Evolutionary conservation across 2,888 invertebrate species (phyloP).

Genomic region (Oscheius sp.): DNA sequence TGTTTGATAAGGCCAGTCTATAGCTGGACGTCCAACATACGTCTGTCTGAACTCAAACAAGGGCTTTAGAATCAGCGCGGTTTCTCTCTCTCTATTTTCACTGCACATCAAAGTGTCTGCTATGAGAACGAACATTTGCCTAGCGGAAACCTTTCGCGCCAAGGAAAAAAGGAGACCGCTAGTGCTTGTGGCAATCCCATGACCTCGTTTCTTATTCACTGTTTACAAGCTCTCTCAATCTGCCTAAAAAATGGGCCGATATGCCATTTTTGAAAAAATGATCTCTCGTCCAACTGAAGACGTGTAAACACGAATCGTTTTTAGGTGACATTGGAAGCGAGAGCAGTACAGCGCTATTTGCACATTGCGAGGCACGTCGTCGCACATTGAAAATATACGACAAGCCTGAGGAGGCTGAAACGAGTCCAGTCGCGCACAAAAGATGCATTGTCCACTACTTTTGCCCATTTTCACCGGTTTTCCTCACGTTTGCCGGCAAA

Average conservation of each 20-base stretch:
- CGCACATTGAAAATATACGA: conserved; percentile 35
- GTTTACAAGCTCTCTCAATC: conserved; percentile 14
- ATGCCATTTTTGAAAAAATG: background rate
- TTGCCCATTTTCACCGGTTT: conserved; percentile 22
- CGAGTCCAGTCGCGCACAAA: conserved; percentile 31
- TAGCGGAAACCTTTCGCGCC: conserved; percentile 1
- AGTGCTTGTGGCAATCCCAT: conserved; percentile 13
- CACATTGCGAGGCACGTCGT: conserved; percentile 31
- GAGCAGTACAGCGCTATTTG: conserved; percentile 33
- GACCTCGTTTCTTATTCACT: conserved; percentile 23
- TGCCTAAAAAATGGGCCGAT: background rate
- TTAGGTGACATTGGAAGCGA: conserved; percentile 11
- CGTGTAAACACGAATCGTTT: conserved; percentile 12
- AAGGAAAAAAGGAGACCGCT: too few species aligned
- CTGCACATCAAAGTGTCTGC: background rate
- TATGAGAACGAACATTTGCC: background rate
- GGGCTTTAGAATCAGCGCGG: conserved; percentile 11
- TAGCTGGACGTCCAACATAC: background rate
- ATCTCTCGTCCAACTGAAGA: background rate
- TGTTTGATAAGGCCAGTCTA: too few species aligned
- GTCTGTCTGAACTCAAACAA: conserved; percentile 21
- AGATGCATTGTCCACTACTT: conserved; percentile 37
- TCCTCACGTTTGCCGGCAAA: conserved; percentile 7
- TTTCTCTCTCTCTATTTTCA: conserved; percentile 1
- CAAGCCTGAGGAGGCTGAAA: conserved; percentile 20